phyloP scores from a whole-genome alignment of 2,113 vertebrate genomes.

The Pongo abelii region DNA sequence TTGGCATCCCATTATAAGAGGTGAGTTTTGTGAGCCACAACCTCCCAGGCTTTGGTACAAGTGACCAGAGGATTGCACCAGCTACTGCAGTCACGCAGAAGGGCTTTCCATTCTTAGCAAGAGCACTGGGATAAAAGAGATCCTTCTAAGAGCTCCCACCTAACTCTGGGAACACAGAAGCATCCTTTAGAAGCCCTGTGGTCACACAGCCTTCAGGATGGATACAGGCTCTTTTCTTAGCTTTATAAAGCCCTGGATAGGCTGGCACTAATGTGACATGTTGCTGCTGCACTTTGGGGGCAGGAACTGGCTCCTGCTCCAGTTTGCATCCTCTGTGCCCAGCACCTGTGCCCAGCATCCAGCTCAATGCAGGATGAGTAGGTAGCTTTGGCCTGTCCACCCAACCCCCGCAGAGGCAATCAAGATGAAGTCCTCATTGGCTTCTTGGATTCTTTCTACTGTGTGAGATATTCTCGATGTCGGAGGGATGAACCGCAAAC shows the following conservation, averaged over 20 bases:
- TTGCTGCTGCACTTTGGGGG: not conserved
- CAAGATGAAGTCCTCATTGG: not conserved
- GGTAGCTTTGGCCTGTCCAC: not conserved
- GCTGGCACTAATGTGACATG: not conserved
- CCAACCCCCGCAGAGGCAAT: not conserved
- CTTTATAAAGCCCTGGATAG: not conserved
- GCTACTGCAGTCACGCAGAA: fast-evolving
- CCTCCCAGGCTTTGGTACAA: not conserved
- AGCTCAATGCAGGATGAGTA: not conserved
- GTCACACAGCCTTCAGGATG: not conserved
- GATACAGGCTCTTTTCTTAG: not conserved
- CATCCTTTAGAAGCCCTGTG: not conserved
- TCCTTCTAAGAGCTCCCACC: not conserved
- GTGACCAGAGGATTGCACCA: not conserved
- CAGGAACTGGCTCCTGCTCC: not conserved
- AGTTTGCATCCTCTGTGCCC: not conserved
- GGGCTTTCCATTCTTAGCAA: not conserved
- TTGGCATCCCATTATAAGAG: not conserved
- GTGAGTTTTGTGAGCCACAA: not conserved
- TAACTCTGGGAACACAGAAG: not conserved
- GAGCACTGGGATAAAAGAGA: not conserved
- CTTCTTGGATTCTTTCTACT: not conserved
- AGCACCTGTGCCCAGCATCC: not conserved
- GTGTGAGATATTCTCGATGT: not conserved
- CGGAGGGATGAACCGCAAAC: not conserved